phyloP scores from a whole-genome alignment of 30 jellyfish, hydroid and myxozoan species.

The Pseudorhiza aurosa region DNA sequence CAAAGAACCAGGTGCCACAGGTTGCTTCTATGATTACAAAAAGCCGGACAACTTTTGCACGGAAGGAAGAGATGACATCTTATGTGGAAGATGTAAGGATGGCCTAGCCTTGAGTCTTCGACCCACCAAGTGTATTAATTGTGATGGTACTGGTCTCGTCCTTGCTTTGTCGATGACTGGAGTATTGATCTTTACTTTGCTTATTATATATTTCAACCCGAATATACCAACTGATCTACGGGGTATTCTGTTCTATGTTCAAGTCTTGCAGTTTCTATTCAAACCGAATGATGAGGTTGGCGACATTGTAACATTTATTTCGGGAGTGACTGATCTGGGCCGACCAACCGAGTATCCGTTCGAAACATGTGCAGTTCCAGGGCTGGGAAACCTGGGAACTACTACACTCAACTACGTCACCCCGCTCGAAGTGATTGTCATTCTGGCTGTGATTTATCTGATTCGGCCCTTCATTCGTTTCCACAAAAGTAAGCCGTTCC shows the following conservation, averaged over 20 bases:
- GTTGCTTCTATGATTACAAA: conserved; percentile 53
- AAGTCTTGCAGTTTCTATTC: conserved; percentile 67
- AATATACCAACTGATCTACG: conserved; percentile 55
- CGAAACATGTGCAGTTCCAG: conserved; percentile 48
- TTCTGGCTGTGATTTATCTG: conserved; percentile 6
- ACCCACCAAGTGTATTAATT: conserved; percentile 56
- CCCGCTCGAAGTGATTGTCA: conserved; percentile 48
- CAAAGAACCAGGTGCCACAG: conserved; percentile 18
- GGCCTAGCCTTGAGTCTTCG: conserved; percentile 49
- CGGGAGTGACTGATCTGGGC: conserved; percentile 56
- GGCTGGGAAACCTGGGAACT: conserved; percentile 51
- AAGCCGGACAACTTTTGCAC: conserved; percentile 61
- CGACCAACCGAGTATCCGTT: conserved; percentile 65
- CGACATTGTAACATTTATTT: conserved; percentile 15
- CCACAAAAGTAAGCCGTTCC: conserved; percentile 41
- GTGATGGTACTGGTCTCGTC: conserved; percentile 26
- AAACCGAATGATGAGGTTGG: conserved; percentile 67
- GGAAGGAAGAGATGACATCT: conserved; percentile 48
- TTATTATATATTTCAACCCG: conserved; percentile 54
- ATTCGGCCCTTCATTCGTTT: conserved; percentile 20
- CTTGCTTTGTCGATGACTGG: conserved; percentile 23
- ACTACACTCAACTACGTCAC: conserved; percentile 55
- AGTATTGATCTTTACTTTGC: conserved; percentile 28
- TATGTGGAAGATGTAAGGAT: conserved; percentile 70
- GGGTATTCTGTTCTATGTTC: conserved; percentile 58